Base-by-base conservation (phyloP, 2,113 vertebrate genomes). In the Astur gentilis region DNA sequence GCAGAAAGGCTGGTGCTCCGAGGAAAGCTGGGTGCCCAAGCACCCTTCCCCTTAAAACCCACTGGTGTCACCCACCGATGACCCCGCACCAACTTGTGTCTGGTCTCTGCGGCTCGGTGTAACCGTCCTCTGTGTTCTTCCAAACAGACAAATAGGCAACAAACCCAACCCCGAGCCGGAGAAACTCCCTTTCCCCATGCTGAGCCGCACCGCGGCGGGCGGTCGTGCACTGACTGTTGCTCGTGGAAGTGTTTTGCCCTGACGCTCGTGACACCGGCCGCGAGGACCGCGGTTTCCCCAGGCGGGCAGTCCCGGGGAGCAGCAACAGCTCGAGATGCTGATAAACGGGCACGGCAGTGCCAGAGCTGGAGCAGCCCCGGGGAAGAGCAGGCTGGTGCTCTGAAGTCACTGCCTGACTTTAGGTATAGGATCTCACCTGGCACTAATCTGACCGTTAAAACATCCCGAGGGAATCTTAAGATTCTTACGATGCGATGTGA, bases 401-500 rank as follows among this genome's bases (percentile, higher is more conserved):
- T 26, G 45, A 38, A 21, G 8, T 55, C 32, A n/a, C 27, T 44
- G 12, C 40, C 61, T 49, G 79, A 20, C 65, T 47, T 52, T 9
- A 50, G 27, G 2, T 6, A 29, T 6, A 49, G 67, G 67, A 73
- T 40, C 67, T 18, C 62, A 69, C 22, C 85, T 54, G 70, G 55
- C 79, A 64, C 47, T 58, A 5, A 49, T 70, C 19, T 71, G 12
- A 34, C 38, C 45, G 9, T 57, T 50, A 64, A 81, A 81, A 77
- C 12, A 3, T 3, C 71, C 66, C 10, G 0, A 61, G 25, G 66
- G 61, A 47, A 45, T 40, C 21, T 29, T 32, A 49, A 31, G 14
- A 22, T 54, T 6, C 21, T 49, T 5, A 0, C 0, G 13, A 22
- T 2, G 10, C 3, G 4, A 7, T 0, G 6, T 12, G 3, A 11